A percentile compares a stretch with the other conserved stretches of the same genome.
Conservation (phyloP, 1,140 invertebrate genomes). For the Microplitis demolitor region DNA sequence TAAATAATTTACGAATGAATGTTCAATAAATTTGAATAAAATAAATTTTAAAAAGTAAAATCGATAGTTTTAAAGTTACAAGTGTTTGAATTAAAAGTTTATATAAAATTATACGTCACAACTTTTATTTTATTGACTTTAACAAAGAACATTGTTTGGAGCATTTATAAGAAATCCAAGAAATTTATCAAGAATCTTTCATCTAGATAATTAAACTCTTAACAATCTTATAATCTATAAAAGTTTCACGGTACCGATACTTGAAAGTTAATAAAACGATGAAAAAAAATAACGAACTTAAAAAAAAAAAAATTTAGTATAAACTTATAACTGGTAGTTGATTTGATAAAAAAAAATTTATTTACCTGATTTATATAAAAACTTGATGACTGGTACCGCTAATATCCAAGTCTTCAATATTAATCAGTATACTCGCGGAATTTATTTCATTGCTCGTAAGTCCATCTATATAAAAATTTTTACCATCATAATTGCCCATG, state of each 20-base stretch:
- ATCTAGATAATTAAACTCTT: no score
- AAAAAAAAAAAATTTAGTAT: no score
- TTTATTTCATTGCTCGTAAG: constrained; percentile 44
- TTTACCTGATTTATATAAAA: constrained; percentile 48
- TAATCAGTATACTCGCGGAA: constrained; percentile 56
- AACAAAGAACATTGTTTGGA: neutral
- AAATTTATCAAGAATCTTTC: neutral
- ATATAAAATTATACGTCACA: no score
- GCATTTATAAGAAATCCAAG: neutral
- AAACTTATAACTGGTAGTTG: neutral
- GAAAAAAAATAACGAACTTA: no score
- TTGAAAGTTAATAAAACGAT: no score
- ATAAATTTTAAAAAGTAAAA: no score
- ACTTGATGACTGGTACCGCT: constrained; percentile 58
- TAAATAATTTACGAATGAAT: no score
- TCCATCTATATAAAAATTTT: constrained; percentile 50
- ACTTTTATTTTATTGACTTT: no score
- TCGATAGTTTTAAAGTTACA: no score
- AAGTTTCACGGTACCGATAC: neutral
- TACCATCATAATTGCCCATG: constrained; percentile 56
- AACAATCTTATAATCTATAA: no score
- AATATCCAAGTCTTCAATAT: constrained; percentile 57
- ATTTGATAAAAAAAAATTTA: neutral
- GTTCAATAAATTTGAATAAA: no score
- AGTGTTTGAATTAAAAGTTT: no score